A percentile compares a stretch with the other conserved stretches of the same genome.
These are phyloP conservation scores for Panthera tigris DNA, from an alignment of 2,113 vertebrate genomes.

Conservation along the genomic window DNA sequence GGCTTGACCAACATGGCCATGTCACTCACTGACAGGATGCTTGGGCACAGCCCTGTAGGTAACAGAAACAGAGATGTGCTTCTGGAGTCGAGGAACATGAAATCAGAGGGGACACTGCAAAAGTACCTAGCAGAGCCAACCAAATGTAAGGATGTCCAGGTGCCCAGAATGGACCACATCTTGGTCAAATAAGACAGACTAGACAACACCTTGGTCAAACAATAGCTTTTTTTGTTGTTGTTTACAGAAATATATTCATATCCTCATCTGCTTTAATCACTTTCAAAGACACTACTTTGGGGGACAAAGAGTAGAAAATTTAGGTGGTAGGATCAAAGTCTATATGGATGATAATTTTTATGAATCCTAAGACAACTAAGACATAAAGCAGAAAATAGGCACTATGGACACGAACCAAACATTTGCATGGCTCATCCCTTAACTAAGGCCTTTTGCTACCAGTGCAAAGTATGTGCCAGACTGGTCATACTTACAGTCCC, in stretches of 20 bases:
- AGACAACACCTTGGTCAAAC: not conserved
- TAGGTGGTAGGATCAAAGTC: not conserved
- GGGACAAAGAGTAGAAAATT: not conserved
- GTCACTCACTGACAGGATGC: too few relatives aligned
- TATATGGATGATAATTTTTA: not conserved
- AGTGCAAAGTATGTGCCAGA: not conserved
- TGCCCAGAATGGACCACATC: not conserved
- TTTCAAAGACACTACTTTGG: not conserved
- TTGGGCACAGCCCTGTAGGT: not conserved
- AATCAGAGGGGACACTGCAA: not conserved
- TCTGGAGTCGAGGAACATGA: too few relatives aligned
- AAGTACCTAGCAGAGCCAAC: not conserved
- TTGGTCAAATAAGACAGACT: not conserved
- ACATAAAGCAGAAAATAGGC: not conserved
- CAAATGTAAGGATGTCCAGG: not conserved
- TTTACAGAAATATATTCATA: not conserved
- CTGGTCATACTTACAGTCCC: rapidly evolving
- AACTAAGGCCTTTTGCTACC: not conserved
- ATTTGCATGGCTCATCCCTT: not conserved
- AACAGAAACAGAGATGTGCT: not conserved
- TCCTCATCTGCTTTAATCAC: not conserved
- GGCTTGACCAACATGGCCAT: not conserved
- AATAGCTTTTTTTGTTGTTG: not conserved
- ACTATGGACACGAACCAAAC: not conserved
- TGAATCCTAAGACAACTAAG: not conserved